Evolutionary conservation across 2,113 vertebrate species (phyloP).

Genomic region (Myxocyprinus asiaticus): DNA sequence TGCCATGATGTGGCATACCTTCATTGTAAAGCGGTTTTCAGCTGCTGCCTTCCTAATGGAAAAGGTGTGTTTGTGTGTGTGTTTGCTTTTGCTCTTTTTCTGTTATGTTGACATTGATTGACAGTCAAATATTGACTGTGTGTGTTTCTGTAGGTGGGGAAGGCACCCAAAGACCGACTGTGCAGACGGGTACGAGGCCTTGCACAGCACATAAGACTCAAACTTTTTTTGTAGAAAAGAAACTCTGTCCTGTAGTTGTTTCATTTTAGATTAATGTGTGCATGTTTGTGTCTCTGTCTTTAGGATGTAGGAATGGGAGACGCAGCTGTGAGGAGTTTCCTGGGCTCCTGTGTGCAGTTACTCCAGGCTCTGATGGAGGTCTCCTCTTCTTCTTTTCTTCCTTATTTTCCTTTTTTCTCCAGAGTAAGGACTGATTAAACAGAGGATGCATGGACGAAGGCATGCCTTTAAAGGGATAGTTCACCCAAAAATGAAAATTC

Average conservation of each 20-base stretch:
- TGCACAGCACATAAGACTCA: not conserved
- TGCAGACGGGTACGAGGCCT: conserved; percentile 86
- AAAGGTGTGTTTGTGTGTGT: conserved; percentile 75
- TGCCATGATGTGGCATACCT: conserved; percentile 98
- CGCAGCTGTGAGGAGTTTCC: conserved; percentile 84
- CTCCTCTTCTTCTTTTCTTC: conserved; percentile 55
- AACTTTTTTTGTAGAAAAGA: too few relatives aligned
- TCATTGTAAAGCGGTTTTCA: conserved; percentile 93
- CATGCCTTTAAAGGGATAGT: too few relatives aligned
- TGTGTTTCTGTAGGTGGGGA: conserved; percentile 83
- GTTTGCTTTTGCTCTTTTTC: not conserved
- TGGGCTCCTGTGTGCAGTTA: conserved; percentile 88
- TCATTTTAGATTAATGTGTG: too few relatives aligned
- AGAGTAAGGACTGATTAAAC: conserved; percentile 40
- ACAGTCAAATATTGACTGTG: not conserved
- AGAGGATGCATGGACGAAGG: not conserved
- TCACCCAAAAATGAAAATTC: too few relatives aligned
- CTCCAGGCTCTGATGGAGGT: conserved; percentile 95
- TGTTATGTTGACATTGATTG: not conserved
- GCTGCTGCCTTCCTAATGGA: conserved; percentile 91
- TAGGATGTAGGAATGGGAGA: conserved; percentile 97
- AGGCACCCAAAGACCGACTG: conserved; percentile 93
- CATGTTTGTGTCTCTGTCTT: conserved; percentile 26
- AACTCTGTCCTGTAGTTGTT: too few relatives aligned
- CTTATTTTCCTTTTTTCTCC: conserved; percentile 34